phyloP scores from a whole-genome alignment of 1,140 invertebrate species.

The Uloborus diversus region DNA sequence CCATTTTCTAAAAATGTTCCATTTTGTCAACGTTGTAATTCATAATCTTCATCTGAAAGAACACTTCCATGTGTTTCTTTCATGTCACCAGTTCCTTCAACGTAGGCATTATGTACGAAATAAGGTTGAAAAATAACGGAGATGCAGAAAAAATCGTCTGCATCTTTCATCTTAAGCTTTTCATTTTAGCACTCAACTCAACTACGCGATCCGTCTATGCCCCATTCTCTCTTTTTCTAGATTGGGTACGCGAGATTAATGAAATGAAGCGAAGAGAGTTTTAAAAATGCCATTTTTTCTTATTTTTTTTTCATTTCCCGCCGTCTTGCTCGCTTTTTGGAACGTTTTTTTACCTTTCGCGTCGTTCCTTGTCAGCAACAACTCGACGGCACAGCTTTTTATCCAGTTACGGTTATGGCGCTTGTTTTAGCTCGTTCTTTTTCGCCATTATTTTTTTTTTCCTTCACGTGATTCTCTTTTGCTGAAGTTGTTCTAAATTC shows the following conservation, averaged over 20 bases:
- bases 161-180: constrained; percentile 47
- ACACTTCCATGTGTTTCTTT: constrained; percentile 45
- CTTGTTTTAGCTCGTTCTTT: constrained; percentile 43
- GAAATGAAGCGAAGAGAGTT: constrained; percentile 49
- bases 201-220: constrained; percentile 42
- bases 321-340: constrained; percentile 22
- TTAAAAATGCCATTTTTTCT: constrained; percentile 26
- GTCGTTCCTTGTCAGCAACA: constrained; percentile 46
- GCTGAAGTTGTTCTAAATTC: constrained; percentile 40
- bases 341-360: constrained; percentile 23
- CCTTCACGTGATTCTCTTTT: background rate
- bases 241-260: constrained; percentile 44
- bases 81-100: constrained; percentile 26
- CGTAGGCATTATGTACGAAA: constrained; percentile 18
- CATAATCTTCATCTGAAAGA: constrained; percentile 42
- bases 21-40: constrained; percentile 25
- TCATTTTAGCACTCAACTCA: constrained; percentile 51
- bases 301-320: constrained; percentile 24
- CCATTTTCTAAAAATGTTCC: constrained; percentile 30
- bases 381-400: constrained; percentile 51
- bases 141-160: background rate
- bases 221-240: constrained; percentile 8
- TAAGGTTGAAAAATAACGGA: background rate
- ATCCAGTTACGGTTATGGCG: constrained; percentile 52
- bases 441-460: constrained; percentile 8